A percentile compares a stretch with the other conserved stretches of the same genome.
These are phyloP conservation scores for Caenorhabditis sp. DNA, from an alignment of 2,888 invertebrate genomes.

Conservation along the genomic window DNA sequence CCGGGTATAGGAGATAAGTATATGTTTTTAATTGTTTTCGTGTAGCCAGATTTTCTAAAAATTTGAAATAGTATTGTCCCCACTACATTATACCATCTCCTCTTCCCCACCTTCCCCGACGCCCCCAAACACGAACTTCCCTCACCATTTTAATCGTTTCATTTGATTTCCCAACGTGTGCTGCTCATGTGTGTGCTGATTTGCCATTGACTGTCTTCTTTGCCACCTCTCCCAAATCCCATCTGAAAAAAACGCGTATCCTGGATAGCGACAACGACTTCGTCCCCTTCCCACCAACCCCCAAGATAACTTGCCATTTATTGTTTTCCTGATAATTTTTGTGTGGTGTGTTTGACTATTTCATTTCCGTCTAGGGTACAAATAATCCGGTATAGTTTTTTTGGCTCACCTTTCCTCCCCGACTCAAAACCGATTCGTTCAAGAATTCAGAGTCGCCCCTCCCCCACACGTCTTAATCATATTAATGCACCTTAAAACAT, in stretches of 20 bases:
- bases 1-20: slow-evolving; percentile 66
- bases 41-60: slow-evolving; percentile 39
- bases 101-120: neutral
- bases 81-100: slow-evolving; percentile 16
- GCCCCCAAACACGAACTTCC: neutral
- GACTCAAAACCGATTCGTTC: slow-evolving; percentile 22
- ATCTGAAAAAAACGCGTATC: slow-evolving; percentile 44
- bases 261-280: slow-evolving; percentile 29
- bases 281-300: neutral
- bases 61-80: slow-evolving; percentile 21
- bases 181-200: slow-evolving; percentile 20
- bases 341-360: slow-evolving; percentile 45
- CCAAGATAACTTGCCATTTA: slow-evolving; percentile 46
- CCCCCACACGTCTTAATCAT: slow-evolving; percentile 22
- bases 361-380: slow-evolving; percentile 59
- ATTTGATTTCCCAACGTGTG: slow-evolving; percentile 23
- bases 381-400: slow-evolving; percentile 63
- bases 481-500: slow-evolving; percentile 36
- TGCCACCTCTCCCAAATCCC: slow-evolving; percentile 12
- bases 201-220: slow-evolving; percentile 49
- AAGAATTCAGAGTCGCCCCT: slow-evolving; percentile 19
- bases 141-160: slow-evolving; percentile 35
- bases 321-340: slow-evolving; percentile 13
- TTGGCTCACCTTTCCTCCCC: neutral
- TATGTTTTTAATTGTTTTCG: slow-evolving; percentile 14